Evolutionary conservation across 2,797 vertebrate species (phyloP), one percentile per base, ranked within the genome.

Genomic region (Malurus leucopterus): DNA sequence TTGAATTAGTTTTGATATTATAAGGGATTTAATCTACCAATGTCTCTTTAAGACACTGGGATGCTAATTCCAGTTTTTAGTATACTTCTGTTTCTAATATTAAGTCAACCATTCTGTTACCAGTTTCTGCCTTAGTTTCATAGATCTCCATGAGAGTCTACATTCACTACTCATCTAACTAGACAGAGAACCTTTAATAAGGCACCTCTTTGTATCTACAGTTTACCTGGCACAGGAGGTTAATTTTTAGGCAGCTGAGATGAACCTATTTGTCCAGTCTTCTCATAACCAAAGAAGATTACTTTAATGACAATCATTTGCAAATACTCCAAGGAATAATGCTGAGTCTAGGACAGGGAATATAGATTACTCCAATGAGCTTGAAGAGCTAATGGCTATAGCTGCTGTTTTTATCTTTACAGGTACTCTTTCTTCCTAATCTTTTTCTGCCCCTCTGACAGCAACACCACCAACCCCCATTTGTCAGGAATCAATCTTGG

Each of bases 381-480:
- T 26, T 69, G 51, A 77, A 61, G 15, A 2, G 7, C 10, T 58
- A 62, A 62, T 40, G 32, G 8, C 19, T 64, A 24, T 29, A 72
- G 12, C 8, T 68, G 16, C 3, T 13, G 46, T 57, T 86, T 78
- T 46, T 40, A n/a, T 40, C 41, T 53, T 49, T 57, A 69, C 19
- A 64, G 4, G 18, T 38, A 6, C 3, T 72, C 9, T 68, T 75
- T 70, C 34, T 71, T 67, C 27, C 11, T 47, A 69, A 30, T 41
- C 3, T 14, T 9, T 55, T 80, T 73, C 23, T 73, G 8, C 24
- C 15, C 5, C 15, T 51, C 26, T 62, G 8, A 4, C 32, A 11
- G 3, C 5, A 57, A 3, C 9, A 55, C 2, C 16, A 41, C 2
- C 17, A 36, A 8, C 8, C 9, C 5, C 24, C 5, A 26, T 34